Conservation (phyloP, 2,888 invertebrate genomes). For the Tipula lateralis region DNA sequence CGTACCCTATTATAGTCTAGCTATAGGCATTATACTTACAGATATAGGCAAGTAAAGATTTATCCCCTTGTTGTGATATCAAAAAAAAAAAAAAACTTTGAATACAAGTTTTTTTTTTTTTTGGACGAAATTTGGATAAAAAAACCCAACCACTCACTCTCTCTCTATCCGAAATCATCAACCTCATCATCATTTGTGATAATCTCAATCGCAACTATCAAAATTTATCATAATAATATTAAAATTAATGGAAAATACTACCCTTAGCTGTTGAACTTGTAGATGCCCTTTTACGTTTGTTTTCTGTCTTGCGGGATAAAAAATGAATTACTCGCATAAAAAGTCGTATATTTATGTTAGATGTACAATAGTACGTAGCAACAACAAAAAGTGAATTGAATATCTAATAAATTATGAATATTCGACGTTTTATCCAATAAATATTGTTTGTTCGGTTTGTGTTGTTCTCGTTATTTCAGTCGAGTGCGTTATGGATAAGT, state of each 20-base stretch:
- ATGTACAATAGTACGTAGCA: background rate
- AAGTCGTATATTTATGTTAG: background rate
- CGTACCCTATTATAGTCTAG: background rate
- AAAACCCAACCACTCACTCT: background rate
- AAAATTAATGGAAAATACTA: slow-evolving; percentile 19
- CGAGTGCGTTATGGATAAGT: too few species aligned
- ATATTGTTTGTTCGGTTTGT: too few species aligned
- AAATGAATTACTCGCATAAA: background rate
- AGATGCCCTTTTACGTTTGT: background rate
- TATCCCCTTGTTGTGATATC: background rate
- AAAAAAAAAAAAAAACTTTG: background rate
- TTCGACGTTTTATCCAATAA: background rate
- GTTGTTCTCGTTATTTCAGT: too few species aligned
- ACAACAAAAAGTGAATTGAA: background rate
- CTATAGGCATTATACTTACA: background rate
- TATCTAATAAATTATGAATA: slow-evolving; percentile 11
- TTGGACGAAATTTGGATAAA: background rate
- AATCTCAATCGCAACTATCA: slow-evolving; percentile 24
- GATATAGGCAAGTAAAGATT: background rate
- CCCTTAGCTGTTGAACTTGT: slow-evolving; percentile 9
- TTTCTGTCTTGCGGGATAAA: background rate
- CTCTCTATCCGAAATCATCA: background rate
- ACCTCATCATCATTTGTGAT: background rate
- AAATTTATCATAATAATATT: slow-evolving; percentile 24
- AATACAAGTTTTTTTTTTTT: background rate